Percentiles rank a stretch among this genome's conserved stretches.
Evolutionary conservation across 2,113 vertebrate species (phyloP).

Genomic region (Sinocyclocheilus rhinocerous): DNA sequence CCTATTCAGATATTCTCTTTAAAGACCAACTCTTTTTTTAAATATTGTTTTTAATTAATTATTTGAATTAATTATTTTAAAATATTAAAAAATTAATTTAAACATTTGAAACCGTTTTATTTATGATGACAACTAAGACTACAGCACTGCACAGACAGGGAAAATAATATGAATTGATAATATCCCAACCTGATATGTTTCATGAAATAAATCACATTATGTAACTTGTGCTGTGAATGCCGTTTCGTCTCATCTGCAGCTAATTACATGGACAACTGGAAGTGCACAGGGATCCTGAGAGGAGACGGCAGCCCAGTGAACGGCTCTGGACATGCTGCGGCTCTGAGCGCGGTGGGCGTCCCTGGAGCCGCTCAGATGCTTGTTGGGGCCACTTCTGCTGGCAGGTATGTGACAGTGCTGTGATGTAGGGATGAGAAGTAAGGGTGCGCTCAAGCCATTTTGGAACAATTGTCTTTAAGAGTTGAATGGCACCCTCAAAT

Average conservation of each 20-base stretch:
- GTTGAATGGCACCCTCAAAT: too few species aligned
- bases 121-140: neutral
- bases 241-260: conserved; percentile 72
- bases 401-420: conserved; percentile 83
- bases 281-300: conserved; percentile 95
- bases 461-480: too few species aligned
- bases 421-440: conserved; percentile 50
- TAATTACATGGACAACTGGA: conserved; percentile 99
- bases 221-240: neutral
- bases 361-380: conserved; percentile 84
- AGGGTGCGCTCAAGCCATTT: too few species aligned
- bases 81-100: too few species aligned
- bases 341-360: conserved; percentile 82
- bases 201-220: neutral
- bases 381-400: conserved; percentile 83
- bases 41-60: too few species aligned
- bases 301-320: conserved; percentile 95
- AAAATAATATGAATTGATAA: neutral
- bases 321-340: conserved; percentile 83
- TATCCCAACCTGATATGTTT: neutral
- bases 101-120: neutral
- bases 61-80: too few species aligned
- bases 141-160: neutral
- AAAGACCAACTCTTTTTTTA: too few species aligned
- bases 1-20: too few species aligned